Evolutionary conservation across 2,797 vertebrate species (phyloP).

Genomic region (Apogon hyalosoma): DNA sequence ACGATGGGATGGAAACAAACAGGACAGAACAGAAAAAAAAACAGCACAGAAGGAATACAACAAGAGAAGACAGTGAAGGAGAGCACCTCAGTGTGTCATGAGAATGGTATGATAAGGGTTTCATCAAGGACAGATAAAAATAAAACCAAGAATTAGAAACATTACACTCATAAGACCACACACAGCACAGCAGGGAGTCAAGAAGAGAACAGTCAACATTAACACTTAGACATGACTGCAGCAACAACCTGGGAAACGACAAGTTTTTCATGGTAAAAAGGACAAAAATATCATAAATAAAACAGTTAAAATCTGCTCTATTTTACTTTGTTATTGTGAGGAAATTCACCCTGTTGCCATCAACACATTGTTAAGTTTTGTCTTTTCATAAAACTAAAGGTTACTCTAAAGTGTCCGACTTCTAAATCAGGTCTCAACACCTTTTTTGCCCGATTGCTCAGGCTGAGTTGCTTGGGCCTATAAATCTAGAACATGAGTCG

Average conservation of each 20-base stretch:
- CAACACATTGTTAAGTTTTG: too few relatives aligned
- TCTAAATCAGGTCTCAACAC: too few relatives aligned
- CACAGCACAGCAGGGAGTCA: background rate
- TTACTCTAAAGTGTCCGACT: too few relatives aligned
- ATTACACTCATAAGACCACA: constrained; percentile 14
- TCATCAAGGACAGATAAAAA: constrained; percentile 42
- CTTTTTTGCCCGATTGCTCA: too few relatives aligned
- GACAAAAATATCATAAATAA: too few relatives aligned
- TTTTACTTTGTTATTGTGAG: too few relatives aligned
- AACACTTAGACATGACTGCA: background rate
- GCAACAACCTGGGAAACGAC: background rate
- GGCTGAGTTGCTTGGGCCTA: too few relatives aligned
- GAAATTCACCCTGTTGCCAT: too few relatives aligned
- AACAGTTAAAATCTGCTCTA: too few relatives aligned
- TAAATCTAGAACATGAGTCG: too few relatives aligned
- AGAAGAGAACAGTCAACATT: constrained; percentile 1
- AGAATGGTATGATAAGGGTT: constrained; percentile 40
- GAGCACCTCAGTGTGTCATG: constrained; percentile 29
- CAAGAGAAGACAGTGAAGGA: background rate
- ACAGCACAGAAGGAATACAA: background rate
- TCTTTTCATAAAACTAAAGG: too few relatives aligned
- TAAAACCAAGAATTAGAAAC: constrained; percentile 22
- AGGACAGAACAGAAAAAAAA: constrained; percentile 9
- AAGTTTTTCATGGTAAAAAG: too few relatives aligned
- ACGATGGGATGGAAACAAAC: background rate